phyloP scores from a whole-genome alignment of 2,888 invertebrate genomes.

The Lycia hirtaria region DNA sequence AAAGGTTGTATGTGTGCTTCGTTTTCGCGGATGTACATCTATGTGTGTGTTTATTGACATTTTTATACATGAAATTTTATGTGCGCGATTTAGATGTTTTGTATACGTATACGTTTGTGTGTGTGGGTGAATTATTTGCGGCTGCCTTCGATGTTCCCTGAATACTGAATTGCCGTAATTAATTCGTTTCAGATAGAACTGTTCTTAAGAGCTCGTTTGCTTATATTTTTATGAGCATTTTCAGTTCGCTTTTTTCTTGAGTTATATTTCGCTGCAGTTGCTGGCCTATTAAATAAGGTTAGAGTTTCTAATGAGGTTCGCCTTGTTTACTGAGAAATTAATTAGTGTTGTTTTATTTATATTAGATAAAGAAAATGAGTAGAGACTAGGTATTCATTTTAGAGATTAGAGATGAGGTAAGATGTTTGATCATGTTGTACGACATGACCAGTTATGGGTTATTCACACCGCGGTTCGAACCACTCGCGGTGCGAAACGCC shows the following conservation, averaged over 20 bases:
- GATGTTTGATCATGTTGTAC: no score
- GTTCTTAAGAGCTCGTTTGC: constrained; percentile 39
- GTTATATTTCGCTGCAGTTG: neutral
- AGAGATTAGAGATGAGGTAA: no score
- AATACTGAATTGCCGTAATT: constrained; percentile 78
- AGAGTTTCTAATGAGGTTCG: constrained; percentile 31
- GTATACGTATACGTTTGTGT: constrained; percentile 57
- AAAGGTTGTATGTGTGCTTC: constrained; percentile 55
- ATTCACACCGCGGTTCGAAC: no score
- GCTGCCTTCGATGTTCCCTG: constrained; percentile 71
- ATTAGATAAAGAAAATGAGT: no score
- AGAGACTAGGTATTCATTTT: no score
- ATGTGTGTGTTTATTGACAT: constrained; percentile 79
- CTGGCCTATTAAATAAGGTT: constrained; percentile 14
- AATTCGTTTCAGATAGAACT: constrained; percentile 73
- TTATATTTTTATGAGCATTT: constrained; percentile 27
- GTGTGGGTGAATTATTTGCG: constrained; percentile 72
- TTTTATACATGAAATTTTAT: constrained; percentile 83
- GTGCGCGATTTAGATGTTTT: constrained; percentile 73
- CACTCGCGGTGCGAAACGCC: no score
- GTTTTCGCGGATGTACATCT: constrained; percentile 42
- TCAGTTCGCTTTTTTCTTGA: constrained; percentile 18
- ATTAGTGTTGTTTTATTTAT: neutral
- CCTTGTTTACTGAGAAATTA: constrained; percentile 14
- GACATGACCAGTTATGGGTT: no score